Base-by-base conservation (phyloP, 2,113 vertebrate species). In the Neogobius melanostomus region DNA sequence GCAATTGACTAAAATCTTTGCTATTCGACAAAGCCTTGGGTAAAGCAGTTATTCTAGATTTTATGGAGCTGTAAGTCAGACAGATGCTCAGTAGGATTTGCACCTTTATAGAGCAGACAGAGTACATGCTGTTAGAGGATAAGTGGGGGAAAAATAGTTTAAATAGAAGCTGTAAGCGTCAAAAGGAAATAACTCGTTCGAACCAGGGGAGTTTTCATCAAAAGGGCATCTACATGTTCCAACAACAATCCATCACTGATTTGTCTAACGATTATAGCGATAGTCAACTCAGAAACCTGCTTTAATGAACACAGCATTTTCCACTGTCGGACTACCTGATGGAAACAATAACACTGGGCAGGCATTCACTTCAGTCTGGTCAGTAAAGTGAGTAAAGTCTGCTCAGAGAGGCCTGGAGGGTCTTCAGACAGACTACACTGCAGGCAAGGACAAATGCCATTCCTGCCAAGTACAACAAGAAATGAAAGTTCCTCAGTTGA, bases 271-370 rank as follows among this genome's bases (percentile, higher is more conserved):
- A 36, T 50, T 43, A 47, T 62, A 80, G 81, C 69, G 12, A 3
- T 43, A 4, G 43, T 11, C 42, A 10, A 16, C 42, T 15, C 12
- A 44, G 60, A 64, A 74, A 86, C 7, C 10, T 66, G 84, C 11
- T 68, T 80, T 76, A 75, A 64, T 36, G 63, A 81, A 76, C 76
- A 83, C 81, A 46, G 83, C 66, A 65, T 79, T 86, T 83, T 85
- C 72, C 77, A 75, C 43, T 44, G 60, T 42, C 7, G 43, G 49
- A 54, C 15, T 59, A 79, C 74, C 47, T 28, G 42, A 28, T 76
- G 74, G 72, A 89, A 87, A 90, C 68, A 88, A 83, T 49, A 87
- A 83, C 81, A 85, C 8, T 0, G 53, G 1, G 60, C 66, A 63
- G 74, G 73, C 63, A 83, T 82, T 87, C 49, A 85, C 76, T 42